Evolutionary conservation across 2,797 vertebrate genomes (phyloP), one percentile per base, ranked within the genome.

Genomic region (Telmatherina bonti): DNA sequence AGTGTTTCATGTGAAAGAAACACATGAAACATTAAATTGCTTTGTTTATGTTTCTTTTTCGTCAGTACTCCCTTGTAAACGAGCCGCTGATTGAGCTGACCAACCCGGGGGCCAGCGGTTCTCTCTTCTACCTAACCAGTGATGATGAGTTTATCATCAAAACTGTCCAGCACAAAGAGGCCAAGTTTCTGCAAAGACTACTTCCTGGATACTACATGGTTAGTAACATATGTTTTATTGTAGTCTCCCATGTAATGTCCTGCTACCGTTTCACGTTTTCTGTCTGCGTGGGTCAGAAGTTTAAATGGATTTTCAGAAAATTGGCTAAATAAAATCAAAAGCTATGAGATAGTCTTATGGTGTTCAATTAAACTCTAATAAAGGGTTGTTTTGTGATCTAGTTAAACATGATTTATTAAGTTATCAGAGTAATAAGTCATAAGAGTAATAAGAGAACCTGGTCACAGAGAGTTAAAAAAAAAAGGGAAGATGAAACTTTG

Each of bases 111-210:
- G 98, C 97, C 86, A 99, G 98, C 36, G 96, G 98, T 38, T 99
- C 97, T 3, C 94, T 99, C 79, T 99, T 99, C 93, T 99, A 98
- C 93, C 93, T 99, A 83, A 99, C 98, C 85, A 98, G 97, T 26
- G 98, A 96, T 77, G 98, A 99, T 2, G 97, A 99, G 85, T 99
- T 99, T 93, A 99, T 99, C 90, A 97, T 99, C 89, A 99, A 99
- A 95, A 99, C 98, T 27, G 96, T 99, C 84, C 97, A 99, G 90
- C 97, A 99, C 93, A 99, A 99, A 90, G 98, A 99, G 86, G 97
- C 98, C 7, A 97, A 99, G 85, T 99, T 99, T 84, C 96, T 99
- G 62, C 98, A 99, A 89, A 97, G 98, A 85, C 89, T 99, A n/a
- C 94, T 99, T 56, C 98, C 98, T 0, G 97, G 98, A 70, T 99